Conservation (phyloP, 2,888 invertebrate species). For the Steinernema hermaphroditum region DNA sequence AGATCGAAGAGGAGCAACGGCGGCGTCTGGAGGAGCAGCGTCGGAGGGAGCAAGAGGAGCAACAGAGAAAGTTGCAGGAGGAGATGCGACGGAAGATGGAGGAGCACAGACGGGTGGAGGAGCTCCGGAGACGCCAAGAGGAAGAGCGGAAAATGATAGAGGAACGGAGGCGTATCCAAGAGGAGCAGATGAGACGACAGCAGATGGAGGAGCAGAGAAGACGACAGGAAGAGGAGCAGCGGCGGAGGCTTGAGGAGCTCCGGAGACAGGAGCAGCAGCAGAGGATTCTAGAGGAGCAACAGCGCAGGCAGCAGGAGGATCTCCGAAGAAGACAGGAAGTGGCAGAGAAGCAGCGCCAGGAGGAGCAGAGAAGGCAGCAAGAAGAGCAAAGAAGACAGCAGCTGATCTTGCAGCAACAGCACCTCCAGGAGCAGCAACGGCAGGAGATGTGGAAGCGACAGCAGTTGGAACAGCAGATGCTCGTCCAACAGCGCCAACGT, state of each 20-base stretch:
- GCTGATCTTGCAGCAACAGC: not conserved
- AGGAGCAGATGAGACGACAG: not conserved
- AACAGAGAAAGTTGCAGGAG: not conserved
- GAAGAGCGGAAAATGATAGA: not conserved
- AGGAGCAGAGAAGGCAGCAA: not conserved
- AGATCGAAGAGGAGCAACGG: constrained; percentile 2
- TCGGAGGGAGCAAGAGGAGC: not conserved
- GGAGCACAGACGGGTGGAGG: constrained; percentile 1
- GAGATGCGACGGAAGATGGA: not conserved
- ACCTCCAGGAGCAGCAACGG: not conserved
- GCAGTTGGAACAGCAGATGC: constrained; percentile 1
- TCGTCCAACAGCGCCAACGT: not conserved
- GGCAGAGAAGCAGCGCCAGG: not conserved
- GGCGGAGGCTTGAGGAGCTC: not conserved
- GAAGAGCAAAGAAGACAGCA: not conserved
- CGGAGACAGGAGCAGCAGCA: not conserved
- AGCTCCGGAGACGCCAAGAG: not conserved
- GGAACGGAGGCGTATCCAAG: not conserved
- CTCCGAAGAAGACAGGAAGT: not conserved
- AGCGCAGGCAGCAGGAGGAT: not conserved
- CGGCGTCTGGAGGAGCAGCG: not conserved
- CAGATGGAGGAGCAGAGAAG: not conserved
- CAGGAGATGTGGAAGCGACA: not conserved
- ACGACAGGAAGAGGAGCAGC: not conserved
- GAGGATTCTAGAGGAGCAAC: not conserved